These are phyloP conservation scores for Sphaerophoria taeniata DNA, from an alignment of 2,888 invertebrate genomes.

Conservation along the genomic window DNA sequence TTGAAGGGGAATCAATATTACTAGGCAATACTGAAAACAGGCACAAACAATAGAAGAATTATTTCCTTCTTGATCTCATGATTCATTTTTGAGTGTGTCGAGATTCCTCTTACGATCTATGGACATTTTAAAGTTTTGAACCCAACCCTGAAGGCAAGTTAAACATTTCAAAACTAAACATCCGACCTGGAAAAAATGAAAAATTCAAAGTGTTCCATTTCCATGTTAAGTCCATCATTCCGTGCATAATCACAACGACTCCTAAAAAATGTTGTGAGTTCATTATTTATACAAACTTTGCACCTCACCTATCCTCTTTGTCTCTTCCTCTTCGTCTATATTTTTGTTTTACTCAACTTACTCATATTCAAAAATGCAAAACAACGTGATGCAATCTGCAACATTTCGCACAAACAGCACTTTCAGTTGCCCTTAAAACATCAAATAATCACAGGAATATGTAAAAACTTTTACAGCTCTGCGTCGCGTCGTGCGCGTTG, in stretches of 20 bases:
- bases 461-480: slow-evolving; percentile 52
- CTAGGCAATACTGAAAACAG: no score
- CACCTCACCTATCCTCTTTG: slow-evolving; percentile 16
- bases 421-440: slow-evolving; percentile 44
- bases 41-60: no score
- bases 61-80: no score
- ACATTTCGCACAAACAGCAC: slow-evolving; percentile 38
- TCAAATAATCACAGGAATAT: slow-evolving; percentile 56
- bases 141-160: no score
- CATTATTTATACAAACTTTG: slow-evolving; percentile 36
- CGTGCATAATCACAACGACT: background rate
- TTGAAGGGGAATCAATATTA: no score
- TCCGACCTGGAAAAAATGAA: no score
- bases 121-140: no score
- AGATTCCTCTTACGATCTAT: no score
- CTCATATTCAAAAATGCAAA: slow-evolving; percentile 46
- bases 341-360: slow-evolving; percentile 12
- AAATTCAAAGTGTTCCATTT: background rate
- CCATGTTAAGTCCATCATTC: background rate
- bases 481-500: background rate
- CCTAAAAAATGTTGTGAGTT: background rate
- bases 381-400: slow-evolving; percentile 52
- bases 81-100: no score
- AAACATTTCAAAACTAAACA: no score
- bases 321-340: background rate